Percentiles rank a stretch among this genome's conserved stretches.
phyloP scores from a whole-genome alignment of 2,888 invertebrate genomes.

The Morpho deidamia region DNA sequence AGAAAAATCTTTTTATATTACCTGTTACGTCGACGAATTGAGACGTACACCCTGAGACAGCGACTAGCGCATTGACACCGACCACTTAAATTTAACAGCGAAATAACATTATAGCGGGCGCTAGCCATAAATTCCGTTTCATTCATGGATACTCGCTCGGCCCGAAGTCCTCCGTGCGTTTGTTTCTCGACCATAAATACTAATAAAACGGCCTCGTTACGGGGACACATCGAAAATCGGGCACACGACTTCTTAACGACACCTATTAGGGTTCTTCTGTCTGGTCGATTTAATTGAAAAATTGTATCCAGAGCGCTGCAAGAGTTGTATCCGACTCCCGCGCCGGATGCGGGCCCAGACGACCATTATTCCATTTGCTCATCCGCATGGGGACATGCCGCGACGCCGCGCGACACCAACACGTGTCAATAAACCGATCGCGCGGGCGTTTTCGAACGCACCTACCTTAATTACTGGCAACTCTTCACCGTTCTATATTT shows the following conservation, averaged over 20 bases:
- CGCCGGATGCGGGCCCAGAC: conserved; percentile 78
- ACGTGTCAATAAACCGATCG: conserved; percentile 68
- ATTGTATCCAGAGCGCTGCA: conserved; percentile 75
- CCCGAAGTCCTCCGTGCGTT: conserved; percentile 50
- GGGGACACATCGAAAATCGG: conserved; percentile 75
- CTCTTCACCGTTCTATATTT: conserved; percentile 52
- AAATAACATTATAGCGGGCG: conserved; percentile 53
- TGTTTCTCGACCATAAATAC: conserved; percentile 73
- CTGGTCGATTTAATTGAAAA: conserved; percentile 78
- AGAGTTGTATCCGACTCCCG: conserved; percentile 73
- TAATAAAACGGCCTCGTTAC: conserved; percentile 75
- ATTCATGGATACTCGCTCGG: conserved; percentile 59
- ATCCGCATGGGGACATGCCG: conserved; percentile 71
- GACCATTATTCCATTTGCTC: conserved; percentile 76
- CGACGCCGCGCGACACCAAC: conserved; percentile 38
- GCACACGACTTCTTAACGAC: conserved; percentile 78
- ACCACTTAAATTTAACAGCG: conserved; percentile 44
- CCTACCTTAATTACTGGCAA: conserved; percentile 47
- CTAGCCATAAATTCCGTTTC: conserved; percentile 68
- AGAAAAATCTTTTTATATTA: conserved; percentile 65
- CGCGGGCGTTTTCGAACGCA: conserved; percentile 30
- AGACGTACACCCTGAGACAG: conserved; percentile 31
- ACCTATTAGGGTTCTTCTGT: conserved; percentile 78
- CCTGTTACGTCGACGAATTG: conserved; percentile 43
- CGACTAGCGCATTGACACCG: conserved; percentile 28